Percentiles rank a stretch among this genome's conserved stretches.
phyloP scores from a whole-genome alignment of 1,140 invertebrate genomes.

The Ips typographus region DNA sequence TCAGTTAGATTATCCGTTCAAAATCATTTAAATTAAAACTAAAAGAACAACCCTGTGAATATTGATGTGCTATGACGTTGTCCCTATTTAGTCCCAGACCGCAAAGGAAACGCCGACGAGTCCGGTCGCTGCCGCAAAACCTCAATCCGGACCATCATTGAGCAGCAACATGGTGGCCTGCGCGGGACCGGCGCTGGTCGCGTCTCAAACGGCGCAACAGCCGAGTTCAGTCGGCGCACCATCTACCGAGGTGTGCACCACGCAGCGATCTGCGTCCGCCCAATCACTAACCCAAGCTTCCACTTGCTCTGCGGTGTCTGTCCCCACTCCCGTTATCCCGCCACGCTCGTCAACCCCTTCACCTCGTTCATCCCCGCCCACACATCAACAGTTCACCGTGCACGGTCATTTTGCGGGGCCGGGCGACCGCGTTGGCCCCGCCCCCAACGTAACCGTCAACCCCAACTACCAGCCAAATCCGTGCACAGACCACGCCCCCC shows the following conservation, averaged over 20 bases:
- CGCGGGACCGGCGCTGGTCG: slow-evolving; percentile 25
- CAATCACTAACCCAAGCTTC: slow-evolving; percentile 49
- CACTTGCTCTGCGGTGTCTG: slow-evolving; percentile 43
- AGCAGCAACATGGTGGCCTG: slow-evolving; percentile 34
- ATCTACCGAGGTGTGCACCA: slow-evolving; percentile 50
- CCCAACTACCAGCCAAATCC: slow-evolving; percentile 51
- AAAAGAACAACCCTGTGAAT: slow-evolving; percentile 10
- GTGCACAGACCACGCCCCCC: slow-evolving; percentile 25
- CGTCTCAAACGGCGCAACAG: slow-evolving; percentile 7
- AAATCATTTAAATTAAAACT: too few relatives aligned
- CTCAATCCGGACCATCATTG: slow-evolving; percentile 38
- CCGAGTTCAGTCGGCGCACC: slow-evolving; percentile 32
- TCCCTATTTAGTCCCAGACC: slow-evolving; percentile 55
- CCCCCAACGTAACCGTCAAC: slow-evolving; percentile 63
- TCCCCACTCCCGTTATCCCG: slow-evolving; percentile 22
- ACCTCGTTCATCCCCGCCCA: slow-evolving; percentile 28
- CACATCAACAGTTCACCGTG: slow-evolving; percentile 50
- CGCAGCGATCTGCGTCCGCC: slow-evolving; percentile 35
- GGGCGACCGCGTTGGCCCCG: slow-evolving; percentile 50
- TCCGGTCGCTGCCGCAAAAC: slow-evolving; percentile 36
- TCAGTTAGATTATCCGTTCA: too few relatives aligned
- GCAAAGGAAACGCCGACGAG: slow-evolving; percentile 55
- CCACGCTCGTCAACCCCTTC: slow-evolving; percentile 42
- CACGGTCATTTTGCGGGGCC: slow-evolving; percentile 51
- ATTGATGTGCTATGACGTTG: slow-evolving; percentile 32